Evolutionary conservation across 1,140 invertebrate genomes (phyloP).

Genomic region (Glossosoma conforme): DNA sequence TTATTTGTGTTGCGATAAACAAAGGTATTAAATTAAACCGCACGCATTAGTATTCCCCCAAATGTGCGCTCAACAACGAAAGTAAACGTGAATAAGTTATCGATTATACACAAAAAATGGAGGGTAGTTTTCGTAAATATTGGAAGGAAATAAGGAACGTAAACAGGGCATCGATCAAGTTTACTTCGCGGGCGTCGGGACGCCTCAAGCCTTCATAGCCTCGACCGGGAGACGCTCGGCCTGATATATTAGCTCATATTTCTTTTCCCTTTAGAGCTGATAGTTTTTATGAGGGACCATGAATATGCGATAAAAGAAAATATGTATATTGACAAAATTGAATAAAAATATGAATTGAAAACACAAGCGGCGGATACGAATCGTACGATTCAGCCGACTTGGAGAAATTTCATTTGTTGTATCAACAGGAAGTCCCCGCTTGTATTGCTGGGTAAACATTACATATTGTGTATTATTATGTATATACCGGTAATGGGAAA

Average conservation of each 20-base stretch:
- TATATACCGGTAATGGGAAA: too few relatives aligned
- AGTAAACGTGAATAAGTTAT: too few relatives aligned
- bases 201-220: too few relatives aligned
- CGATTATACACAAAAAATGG: background rate
- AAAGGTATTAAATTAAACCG: too few relatives aligned
- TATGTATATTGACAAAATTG: background rate
- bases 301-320: conserved; percentile 9
- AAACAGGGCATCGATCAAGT: conserved; percentile 24
- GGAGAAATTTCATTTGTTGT: too few relatives aligned
- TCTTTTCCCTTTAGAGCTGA: background rate
- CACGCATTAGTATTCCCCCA: too few relatives aligned
- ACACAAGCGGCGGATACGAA: background rate
- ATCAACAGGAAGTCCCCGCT: too few relatives aligned
- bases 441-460: too few relatives aligned
- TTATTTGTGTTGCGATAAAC: too few relatives aligned
- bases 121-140: conserved; percentile 9
- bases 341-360: background rate
- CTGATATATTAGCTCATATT: conserved; percentile 14
- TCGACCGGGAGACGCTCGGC: background rate
- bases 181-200: conserved; percentile 12
- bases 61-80: too few relatives aligned
- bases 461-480: too few relatives aligned
- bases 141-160: background rate
- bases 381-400: background rate
- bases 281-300: conserved; percentile 2